Conservation (phyloP, 2,888 invertebrate species). For the Brachynemurus nebulosus region DNA sequence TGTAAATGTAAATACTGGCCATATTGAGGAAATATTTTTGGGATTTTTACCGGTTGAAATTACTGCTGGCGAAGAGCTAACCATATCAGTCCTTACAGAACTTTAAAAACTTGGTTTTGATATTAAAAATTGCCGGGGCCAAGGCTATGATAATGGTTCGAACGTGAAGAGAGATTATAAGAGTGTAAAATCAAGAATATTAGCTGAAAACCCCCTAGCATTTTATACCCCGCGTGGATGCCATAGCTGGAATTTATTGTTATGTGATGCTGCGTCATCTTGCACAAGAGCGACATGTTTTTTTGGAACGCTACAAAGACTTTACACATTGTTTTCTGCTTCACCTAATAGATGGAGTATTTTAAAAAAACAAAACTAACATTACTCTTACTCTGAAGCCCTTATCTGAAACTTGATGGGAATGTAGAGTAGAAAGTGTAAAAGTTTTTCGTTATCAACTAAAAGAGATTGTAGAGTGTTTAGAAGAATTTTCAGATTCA, state of each 20-base stretch:
- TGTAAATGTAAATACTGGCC: slow-evolving; percentile 7
- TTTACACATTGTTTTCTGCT: slow-evolving; percentile 13
- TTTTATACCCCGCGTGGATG: too few species aligned
- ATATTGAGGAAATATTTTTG: slow-evolving; percentile 11
- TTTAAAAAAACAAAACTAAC: slow-evolving; percentile 13
- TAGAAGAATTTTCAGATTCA: slow-evolving; percentile 10
- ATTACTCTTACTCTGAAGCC: background rate
- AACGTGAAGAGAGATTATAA: slow-evolving; percentile 16
- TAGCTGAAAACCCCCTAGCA: too few species aligned
- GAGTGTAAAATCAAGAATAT: too few species aligned
- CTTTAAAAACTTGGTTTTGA: slow-evolving; percentile 10
- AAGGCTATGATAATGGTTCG: slow-evolving; percentile 18
- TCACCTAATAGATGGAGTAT: slow-evolving; percentile 14
- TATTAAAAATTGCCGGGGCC: slow-evolving; percentile 14
- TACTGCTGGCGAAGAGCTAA: slow-evolving; percentile 11
- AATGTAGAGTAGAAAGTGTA: slow-evolving; percentile 11
- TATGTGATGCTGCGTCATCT: too few species aligned
- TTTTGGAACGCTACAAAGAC: too few species aligned
- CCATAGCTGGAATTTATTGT: too few species aligned
- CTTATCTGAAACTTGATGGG: background rate
- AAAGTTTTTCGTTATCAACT: slow-evolving; percentile 12
- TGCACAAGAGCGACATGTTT: too few species aligned
- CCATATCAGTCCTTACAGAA: slow-evolving; percentile 10
- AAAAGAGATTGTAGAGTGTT: slow-evolving; percentile 10
- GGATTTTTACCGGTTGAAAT: slow-evolving; percentile 11